Evolutionary conservation across 2,888 invertebrate genomes (phyloP).

Genomic region (Cephalotes varians): DNA sequence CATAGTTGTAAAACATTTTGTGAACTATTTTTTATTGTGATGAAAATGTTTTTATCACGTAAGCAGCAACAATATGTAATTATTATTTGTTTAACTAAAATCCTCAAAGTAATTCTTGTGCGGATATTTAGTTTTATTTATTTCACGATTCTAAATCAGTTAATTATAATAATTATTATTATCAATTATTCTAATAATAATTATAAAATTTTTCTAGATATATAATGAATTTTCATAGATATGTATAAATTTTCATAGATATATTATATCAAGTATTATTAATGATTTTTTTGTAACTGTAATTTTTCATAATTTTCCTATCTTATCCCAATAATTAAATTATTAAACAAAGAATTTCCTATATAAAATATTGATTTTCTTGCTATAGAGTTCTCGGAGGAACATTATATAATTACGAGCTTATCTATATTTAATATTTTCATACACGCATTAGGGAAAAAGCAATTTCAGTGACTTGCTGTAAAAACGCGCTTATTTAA

Average conservation of each 20-base stretch:
- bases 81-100: not conserved
- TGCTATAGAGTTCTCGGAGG: not conserved
- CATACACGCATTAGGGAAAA: not conserved
- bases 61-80: not conserved
- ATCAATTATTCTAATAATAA: not conserved
- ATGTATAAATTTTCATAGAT: not conserved
- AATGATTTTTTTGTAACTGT: not conserved
- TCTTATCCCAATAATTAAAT: constrained; percentile 4
- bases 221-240: not conserved
- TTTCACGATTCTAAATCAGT: not conserved
- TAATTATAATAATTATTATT: not conserved
- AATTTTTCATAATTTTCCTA: not conserved
- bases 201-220: too few relatives aligned
- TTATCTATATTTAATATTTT: not conserved
- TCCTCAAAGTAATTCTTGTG: not conserved
- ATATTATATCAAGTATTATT: not conserved
- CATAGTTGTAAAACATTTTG: not conserved
- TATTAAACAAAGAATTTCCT: not conserved
- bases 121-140: not conserved
- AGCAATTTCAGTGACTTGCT: not conserved
- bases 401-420: not conserved
- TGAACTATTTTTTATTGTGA: not conserved
- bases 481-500: not conserved
- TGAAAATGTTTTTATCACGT: not conserved
- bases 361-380: not conserved